A percentile compares a stretch with the other conserved stretches of the same genome.
phyloP scores from a whole-genome alignment of 1,140 invertebrate species.

The Bombus turneri region DNA sequence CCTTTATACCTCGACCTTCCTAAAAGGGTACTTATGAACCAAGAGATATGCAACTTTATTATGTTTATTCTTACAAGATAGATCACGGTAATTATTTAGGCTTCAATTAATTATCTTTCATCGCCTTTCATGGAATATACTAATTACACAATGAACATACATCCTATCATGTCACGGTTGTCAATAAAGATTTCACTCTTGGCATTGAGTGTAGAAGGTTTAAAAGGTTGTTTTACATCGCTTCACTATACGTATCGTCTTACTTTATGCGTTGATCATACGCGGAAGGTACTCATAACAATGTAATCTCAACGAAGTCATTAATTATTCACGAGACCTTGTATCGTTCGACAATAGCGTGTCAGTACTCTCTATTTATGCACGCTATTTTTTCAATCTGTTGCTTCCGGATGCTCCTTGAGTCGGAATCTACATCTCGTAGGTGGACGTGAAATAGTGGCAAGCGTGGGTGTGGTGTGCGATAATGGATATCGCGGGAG shows the following conservation, averaged over 20 bases:
- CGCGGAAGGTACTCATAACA: constrained; percentile 21
- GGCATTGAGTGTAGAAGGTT: neutral
- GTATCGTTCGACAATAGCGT: constrained; percentile 13
- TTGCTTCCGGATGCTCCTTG: constrained; percentile 10
- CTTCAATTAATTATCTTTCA: neutral
- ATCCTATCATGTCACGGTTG: neutral
- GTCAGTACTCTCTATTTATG: neutral
- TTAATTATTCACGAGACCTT: constrained; percentile 54
- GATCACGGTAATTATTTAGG: neutral
- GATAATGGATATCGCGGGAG: constrained; percentile 17
- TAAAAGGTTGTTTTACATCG: neutral
- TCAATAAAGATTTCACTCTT: neutral
- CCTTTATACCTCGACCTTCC: neutral
- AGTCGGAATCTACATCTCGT: constrained; percentile 24
- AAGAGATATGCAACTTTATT: neutral
- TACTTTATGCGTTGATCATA: constrained; percentile 8
- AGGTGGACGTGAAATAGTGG: constrained; percentile 23
- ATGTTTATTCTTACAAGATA: neutral
- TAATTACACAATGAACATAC: no score
- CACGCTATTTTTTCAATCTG: neutral
- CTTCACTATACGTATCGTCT: neutral
- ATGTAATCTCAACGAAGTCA: neutral
- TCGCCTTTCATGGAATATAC: neutral
- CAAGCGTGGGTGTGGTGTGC: constrained; percentile 18
- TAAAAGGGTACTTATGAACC: neutral